Evolutionary conservation across 2,113 vertebrate genomes (phyloP).

Genomic region (Plestiodon gilberti): DNA sequence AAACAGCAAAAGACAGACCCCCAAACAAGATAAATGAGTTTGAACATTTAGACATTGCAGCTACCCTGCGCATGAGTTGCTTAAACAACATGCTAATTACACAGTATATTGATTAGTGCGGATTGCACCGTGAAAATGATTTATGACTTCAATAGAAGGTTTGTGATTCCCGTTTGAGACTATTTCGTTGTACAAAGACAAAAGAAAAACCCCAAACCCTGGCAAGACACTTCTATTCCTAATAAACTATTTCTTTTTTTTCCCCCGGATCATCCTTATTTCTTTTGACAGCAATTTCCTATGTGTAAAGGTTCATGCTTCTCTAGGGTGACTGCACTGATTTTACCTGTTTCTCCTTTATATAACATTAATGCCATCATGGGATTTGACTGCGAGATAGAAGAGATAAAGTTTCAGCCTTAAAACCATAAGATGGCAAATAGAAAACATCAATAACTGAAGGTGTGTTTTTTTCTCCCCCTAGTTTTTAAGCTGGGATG

Average conservation of each 20-base stretch:
- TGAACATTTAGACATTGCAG: not conserved
- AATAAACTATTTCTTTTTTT: not conserved
- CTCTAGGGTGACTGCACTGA: constrained; percentile 16
- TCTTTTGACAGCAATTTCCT: constrained; percentile 13
- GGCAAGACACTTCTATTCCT: not conserved
- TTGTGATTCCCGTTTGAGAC: not conserved
- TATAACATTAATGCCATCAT: constrained; percentile 8
- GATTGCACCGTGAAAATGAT: not conserved
- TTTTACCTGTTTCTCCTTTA: constrained; percentile 32
- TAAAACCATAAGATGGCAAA: constrained; percentile 27
- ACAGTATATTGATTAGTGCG: constrained; percentile 4
- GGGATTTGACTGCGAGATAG: not conserved
- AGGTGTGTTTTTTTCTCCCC: not conserved
- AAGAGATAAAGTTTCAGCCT: constrained; percentile 15
- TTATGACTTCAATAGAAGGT: not conserved
- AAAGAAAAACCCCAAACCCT: not conserved
- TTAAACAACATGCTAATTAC: not conserved
- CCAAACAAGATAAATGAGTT: constrained; percentile 11
- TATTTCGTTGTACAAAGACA: not conserved
- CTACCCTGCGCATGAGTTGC: not conserved
- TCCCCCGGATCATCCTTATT: not conserved
- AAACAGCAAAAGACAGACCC: not conserved
- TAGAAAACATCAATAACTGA: not conserved
- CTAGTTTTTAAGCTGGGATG: not conserved
- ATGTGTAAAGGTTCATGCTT: not conserved